These are phyloP conservation scores for Nipponia nippon DNA, from an alignment of 2,113 vertebrate species.

Conservation along the genomic window DNA sequence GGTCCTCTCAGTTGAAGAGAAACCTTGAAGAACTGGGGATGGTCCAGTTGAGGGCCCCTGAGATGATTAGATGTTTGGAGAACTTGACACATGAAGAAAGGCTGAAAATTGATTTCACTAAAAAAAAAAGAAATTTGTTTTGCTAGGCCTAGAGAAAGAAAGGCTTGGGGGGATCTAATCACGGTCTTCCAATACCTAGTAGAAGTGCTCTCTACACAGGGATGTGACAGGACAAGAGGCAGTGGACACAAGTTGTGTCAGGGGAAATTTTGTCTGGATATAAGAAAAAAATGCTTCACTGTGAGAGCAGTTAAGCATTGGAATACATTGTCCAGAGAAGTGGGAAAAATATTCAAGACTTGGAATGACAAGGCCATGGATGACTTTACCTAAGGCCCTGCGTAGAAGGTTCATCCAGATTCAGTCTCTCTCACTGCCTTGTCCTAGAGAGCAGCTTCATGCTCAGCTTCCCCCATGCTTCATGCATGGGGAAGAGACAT, in stretches of 20 bases:
- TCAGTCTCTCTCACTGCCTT: background rate
- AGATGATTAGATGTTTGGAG: background rate
- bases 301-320: background rate
- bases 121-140: background rate
- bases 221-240: background rate
- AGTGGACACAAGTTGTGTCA: background rate
- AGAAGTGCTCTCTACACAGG: background rate
- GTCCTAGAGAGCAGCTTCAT: background rate
- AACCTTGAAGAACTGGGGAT: background rate
- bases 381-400: background rate
- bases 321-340: background rate
- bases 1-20: background rate
- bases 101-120: background rate
- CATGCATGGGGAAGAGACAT: background rate
- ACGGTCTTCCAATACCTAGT: fast-evolving
- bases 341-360: background rate
- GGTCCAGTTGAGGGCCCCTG: fast-evolving
- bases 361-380: background rate
- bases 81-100: background rate
- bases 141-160: background rate
- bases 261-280: background rate
- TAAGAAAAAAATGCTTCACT: background rate
- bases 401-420: background rate
- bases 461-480: background rate
- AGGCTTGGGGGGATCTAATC: background rate